Percentiles rank a stretch among this genome's conserved stretches.
Evolutionary conservation across 2,113 vertebrate species (phyloP).

Genomic region (Clinocottus analis): DNA sequence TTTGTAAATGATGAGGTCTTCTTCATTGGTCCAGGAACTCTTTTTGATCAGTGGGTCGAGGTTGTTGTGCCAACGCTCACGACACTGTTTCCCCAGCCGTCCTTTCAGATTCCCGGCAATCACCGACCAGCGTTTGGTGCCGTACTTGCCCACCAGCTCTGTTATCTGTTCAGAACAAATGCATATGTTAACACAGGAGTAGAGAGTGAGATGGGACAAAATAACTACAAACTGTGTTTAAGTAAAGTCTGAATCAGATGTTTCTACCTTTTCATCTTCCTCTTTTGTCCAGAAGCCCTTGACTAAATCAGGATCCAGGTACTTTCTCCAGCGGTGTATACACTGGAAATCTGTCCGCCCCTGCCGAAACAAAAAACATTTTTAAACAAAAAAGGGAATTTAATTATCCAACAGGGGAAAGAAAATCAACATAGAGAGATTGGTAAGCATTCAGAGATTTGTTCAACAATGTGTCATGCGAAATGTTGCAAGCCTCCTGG

Average conservation of each 20-base stretch:
- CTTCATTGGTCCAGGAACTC: constrained; percentile 91
- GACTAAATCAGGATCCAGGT: constrained; percentile 88
- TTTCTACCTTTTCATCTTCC: constrained; percentile 91
- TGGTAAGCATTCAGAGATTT: neutral
- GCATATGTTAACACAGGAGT: neutral
- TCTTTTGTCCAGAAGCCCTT: constrained; percentile 94
- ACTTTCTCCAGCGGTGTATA: constrained; percentile 88
- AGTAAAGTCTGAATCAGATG: neutral
- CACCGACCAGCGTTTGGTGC: constrained; percentile 89
- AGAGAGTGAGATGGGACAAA: neutral
- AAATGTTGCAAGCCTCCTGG: neutral
- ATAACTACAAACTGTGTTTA: neutral
- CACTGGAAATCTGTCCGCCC: constrained; percentile 91
- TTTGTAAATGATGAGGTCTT: constrained; percentile 93
- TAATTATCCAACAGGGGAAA: neutral
- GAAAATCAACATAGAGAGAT: neutral
- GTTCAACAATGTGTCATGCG: too few species aligned
- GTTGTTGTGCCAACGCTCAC: constrained; percentile 95
- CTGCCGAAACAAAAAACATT: constrained; percentile 71
- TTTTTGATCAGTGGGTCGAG: constrained; percentile 93
- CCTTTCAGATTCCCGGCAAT: constrained; percentile 91
- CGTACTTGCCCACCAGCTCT: constrained; percentile 88
- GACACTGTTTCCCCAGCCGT: constrained; percentile 92
- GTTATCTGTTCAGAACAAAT: constrained; percentile 83
- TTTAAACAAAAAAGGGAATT: neutral